A percentile compares a stretch with the other conserved stretches of the same genome.
Conservation (phyloP, 2,888 invertebrate species). For the Nephrotoma flavescens region DNA sequence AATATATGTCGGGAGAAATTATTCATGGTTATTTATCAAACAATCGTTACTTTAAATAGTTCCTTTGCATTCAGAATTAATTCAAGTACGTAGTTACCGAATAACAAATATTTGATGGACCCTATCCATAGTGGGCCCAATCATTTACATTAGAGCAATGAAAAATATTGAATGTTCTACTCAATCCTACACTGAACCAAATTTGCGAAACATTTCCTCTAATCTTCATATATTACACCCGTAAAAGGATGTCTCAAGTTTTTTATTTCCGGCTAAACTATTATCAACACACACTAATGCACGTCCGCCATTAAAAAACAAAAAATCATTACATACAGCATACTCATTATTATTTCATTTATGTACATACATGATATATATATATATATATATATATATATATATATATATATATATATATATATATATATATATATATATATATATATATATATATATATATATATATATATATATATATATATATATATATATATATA, state of each 20-base stretch:
- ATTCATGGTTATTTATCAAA: too few species aligned
- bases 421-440: neutral
- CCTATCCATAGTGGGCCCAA: neutral
- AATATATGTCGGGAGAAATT: too few species aligned
- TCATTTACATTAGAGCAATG: neutral
- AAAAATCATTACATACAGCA: neutral
- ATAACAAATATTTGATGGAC: neutral
- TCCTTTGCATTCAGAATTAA: too few species aligned
- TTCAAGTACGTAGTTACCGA: too few species aligned
- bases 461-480: neutral
- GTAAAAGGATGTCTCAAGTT: neutral
- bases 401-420: neutral
- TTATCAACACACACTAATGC: neutral
- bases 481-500: neutral
- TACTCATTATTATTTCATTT: neutral
- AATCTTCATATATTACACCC: neutral
- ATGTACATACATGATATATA: neutral
- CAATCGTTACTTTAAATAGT: too few species aligned
- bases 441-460: neutral
- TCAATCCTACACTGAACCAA: neutral
- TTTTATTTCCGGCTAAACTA: neutral
- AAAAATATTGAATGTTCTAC: neutral
- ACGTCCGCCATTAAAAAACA: neutral
- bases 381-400: neutral
- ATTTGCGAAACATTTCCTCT: neutral